These are phyloP conservation scores for Gadus macrocephalus DNA, from an alignment of 2,113 vertebrate genomes.

Conservation along the genomic window DNA sequence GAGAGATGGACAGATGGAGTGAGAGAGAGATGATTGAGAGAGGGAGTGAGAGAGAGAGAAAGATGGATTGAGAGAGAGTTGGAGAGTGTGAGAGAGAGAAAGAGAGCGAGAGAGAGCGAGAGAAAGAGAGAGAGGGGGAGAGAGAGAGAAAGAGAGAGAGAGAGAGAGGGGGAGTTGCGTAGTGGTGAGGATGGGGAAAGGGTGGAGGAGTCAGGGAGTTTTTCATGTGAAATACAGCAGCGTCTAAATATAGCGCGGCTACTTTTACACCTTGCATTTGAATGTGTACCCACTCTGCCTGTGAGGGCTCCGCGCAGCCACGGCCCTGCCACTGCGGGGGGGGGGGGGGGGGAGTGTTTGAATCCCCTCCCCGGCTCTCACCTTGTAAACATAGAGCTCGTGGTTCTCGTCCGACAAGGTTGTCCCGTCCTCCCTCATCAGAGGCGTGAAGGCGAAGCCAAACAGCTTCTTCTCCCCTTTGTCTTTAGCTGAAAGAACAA, in stretches of 20 bases:
- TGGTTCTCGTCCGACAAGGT: constrained; percentile 92
- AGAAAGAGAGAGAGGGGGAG: too few species aligned
- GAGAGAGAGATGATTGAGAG: too few species aligned
- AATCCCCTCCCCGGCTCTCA: constrained; percentile 43
- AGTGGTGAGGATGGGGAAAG: too few species aligned
- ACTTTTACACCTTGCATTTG: background rate
- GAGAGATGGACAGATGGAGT: too few species aligned
- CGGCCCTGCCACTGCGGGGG: background rate
- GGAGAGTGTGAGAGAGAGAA: too few species aligned
- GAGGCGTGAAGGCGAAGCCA: constrained; percentile 91
- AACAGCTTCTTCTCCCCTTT: constrained; percentile 97
- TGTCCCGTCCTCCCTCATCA: constrained; percentile 97
- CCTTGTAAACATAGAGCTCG: constrained; percentile 96
- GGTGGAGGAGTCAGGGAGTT: too few species aligned
- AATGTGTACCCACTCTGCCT: background rate
- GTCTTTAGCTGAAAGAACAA: constrained; percentile 82
- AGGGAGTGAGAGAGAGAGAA: background rate
- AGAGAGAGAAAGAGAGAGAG: too few species aligned
- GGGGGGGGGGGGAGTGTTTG: background rate
- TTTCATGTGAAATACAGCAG: too few species aligned
- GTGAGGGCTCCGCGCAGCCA: background rate
- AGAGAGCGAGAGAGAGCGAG: too few species aligned
- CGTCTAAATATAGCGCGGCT: background rate
- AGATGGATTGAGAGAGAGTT: background rate
- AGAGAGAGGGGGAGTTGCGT: too few species aligned